Evolutionary conservation across 2,888 invertebrate species (phyloP).

Genomic region (Ariolimax columbianus): DNA sequence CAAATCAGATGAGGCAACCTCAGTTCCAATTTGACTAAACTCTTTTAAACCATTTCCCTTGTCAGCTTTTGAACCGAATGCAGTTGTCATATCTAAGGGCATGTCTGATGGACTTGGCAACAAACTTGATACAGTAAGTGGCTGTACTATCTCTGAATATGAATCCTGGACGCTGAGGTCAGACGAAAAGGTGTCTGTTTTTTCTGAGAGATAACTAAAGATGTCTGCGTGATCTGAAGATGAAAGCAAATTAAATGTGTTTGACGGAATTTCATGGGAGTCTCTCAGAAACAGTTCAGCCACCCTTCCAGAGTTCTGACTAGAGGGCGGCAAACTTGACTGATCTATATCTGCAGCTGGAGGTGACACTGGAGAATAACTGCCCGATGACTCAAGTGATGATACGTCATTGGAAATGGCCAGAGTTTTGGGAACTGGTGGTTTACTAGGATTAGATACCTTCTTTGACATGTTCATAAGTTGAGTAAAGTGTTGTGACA

Average conservation of each 20-base stretch:
- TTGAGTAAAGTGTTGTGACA: slow-evolving; percentile 35
- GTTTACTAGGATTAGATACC: background rate
- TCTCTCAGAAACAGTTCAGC: slow-evolving; percentile 41
- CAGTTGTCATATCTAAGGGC: slow-evolving; percentile 49
- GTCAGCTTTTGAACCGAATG: slow-evolving; percentile 5
- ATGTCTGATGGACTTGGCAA: slow-evolving; percentile 31
- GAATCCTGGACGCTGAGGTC: background rate
- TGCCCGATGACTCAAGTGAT: slow-evolving; percentile 37
- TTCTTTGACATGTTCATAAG: slow-evolving; percentile 40
- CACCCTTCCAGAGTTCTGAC: slow-evolving; percentile 7
- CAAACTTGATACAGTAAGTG: background rate
- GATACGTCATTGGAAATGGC: slow-evolving; percentile 30
- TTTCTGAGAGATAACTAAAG: slow-evolving; percentile 22
- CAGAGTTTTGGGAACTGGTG: slow-evolving; percentile 19
- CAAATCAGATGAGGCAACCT: background rate
- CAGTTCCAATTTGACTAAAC: background rate
- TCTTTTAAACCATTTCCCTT: slow-evolving; percentile 7
- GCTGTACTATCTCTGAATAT: slow-evolving; percentile 7
- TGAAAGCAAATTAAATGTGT: slow-evolving; percentile 16
- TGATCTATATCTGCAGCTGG: slow-evolving; percentile 27
- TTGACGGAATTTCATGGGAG: slow-evolving; percentile 15
- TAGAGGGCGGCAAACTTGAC: background rate
- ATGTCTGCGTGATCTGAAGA: slow-evolving; percentile 30
- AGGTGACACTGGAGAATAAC: slow-evolving; percentile 48
- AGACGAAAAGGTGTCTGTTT: slow-evolving; percentile 5